Conservation (phyloP, 1,140 invertebrate genomes). For the Ditylenchus dipsaci region DNA sequence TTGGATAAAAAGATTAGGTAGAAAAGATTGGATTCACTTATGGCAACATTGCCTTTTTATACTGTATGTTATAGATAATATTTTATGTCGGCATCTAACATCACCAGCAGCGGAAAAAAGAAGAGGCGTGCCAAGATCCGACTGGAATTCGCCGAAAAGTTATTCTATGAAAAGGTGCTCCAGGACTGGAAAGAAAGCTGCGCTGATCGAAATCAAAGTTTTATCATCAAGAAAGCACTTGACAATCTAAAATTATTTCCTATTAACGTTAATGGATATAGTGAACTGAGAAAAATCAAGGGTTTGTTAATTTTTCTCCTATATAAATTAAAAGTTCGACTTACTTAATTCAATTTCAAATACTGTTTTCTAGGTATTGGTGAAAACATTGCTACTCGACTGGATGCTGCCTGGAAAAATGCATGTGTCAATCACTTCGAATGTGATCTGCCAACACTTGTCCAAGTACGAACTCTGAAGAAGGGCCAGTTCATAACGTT, state of each 20-base stretch:
- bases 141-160: slow-evolving; percentile 37
- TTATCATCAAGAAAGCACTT: slow-evolving; percentile 34
- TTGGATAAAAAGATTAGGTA: too few species aligned
- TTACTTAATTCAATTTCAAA: too few species aligned
- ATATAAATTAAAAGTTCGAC: too few species aligned
- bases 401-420: slow-evolving; percentile 40
- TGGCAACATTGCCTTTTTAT: too few species aligned
- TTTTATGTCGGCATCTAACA: too few species aligned
- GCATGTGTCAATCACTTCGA: slow-evolving; percentile 22
- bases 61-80: too few species aligned
- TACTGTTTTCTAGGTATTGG: slow-evolving; percentile 38
- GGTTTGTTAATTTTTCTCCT: slow-evolving; percentile 15
- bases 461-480: slow-evolving; percentile 33
- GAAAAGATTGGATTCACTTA: too few species aligned
- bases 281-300: slow-evolving; percentile 41
- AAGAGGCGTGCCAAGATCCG: slow-evolving; percentile 32
- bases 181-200: slow-evolving; percentile 45
- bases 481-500: slow-evolving; percentile 39
- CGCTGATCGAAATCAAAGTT: slow-evolving; percentile 33
- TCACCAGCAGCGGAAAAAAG: not conserved
- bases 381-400: slow-evolving; percentile 49
- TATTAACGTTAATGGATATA: slow-evolving; percentile 38
- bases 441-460: slow-evolving; percentile 6
- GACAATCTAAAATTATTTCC: slow-evolving; percentile 42
- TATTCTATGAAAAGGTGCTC: slow-evolving; percentile 45